Evolutionary conservation across 1,140 invertebrate species (phyloP).

Genomic region (Caenorhabditis latens): DNA sequence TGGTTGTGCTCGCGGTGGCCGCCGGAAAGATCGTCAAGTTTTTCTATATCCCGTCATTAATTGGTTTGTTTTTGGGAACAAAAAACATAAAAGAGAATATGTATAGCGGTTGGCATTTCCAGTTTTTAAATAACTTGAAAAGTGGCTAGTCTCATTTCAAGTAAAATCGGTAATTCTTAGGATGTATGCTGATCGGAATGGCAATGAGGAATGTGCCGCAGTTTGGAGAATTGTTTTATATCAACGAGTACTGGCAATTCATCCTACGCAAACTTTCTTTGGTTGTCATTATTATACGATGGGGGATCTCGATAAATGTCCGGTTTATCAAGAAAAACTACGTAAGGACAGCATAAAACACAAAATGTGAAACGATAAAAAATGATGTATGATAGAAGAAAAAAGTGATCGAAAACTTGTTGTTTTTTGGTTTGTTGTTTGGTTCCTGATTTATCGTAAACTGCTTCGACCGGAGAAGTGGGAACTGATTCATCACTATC

Average conservation of each 20-base stretch:
- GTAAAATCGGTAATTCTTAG: constrained; percentile 22
- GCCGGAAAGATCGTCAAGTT: constrained; percentile 46
- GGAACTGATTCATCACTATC: no score
- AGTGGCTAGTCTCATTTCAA: neutral
- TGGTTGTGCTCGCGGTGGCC: constrained; percentile 20
- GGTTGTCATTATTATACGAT: constrained; percentile 59
- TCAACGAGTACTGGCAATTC: constrained; percentile 54
- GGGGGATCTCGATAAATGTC: constrained; percentile 50
- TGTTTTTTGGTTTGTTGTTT: constrained; percentile 19
- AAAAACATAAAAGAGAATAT: neutral
- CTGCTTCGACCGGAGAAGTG: neutral
- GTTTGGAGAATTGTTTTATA: constrained; percentile 40
- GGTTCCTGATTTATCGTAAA: neutral
- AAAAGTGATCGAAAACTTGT: neutral
- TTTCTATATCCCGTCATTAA: constrained; percentile 34
- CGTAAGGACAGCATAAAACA: constrained; percentile 1
- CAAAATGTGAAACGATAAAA: neutral
- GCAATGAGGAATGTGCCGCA: constrained; percentile 53
- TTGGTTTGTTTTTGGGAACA: constrained; percentile 7
- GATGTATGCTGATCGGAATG: constrained; percentile 55
- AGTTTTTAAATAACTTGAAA: neutral
- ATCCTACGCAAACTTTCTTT: constrained; percentile 51
- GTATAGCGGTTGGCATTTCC: neutral
- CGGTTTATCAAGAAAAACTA: constrained; percentile 37
- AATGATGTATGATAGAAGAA: neutral